Evolutionary conservation across 2,888 invertebrate genomes (phyloP), one percentile per base, ranked within the genome.

Genomic region (Xestia xanthographa): DNA sequence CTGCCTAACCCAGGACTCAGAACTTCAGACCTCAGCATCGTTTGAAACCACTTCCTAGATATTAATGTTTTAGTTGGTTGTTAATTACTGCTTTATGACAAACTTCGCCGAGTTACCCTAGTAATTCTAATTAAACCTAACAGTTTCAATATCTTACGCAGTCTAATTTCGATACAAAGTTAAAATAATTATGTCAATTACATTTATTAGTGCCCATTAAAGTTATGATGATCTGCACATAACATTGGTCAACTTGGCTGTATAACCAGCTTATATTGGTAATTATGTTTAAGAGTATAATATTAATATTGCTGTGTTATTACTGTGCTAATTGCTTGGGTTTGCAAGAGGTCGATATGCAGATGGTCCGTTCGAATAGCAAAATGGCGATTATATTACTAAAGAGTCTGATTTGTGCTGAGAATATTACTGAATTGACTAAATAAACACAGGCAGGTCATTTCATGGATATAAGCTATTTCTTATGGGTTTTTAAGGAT

Each of bases 201-300:
- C 17, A 34, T 82, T 66, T 69, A 79, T 67, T 67, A 38, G n/a
- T n/a, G 11, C 22, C 58, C 29, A 29, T 82, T 67, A 67, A 81
- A 50, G 14, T 43, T 60, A 82, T 41, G 56, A 56, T 66, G 41
- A 45, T 50, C 22, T 26, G 34, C n/a, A 41, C 17, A 68, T 72
- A 60, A 62, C 38, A 71, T 53, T 41, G 78, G 67, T 58, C 83
- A 77, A 50, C 38, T 12, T 17, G 1, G 43, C 20, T 34, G 43
- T 63, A 70, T 38, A 29, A 20, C 14, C 29, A 14, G 38, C 12
- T 11, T 41, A 22, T 22, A 38, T 60, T 12, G 34, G 63, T 82
- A 43, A 80, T 80, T 77, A 48, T n/a, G 45, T 80, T 53, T 77
- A 77, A 58, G 38, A 29, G n/a, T 38, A 43, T 50, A 70, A 38